Evolutionary conservation across 2,113 vertebrate genomes (phyloP).

Genomic region (Crotalus tigris): DNA sequence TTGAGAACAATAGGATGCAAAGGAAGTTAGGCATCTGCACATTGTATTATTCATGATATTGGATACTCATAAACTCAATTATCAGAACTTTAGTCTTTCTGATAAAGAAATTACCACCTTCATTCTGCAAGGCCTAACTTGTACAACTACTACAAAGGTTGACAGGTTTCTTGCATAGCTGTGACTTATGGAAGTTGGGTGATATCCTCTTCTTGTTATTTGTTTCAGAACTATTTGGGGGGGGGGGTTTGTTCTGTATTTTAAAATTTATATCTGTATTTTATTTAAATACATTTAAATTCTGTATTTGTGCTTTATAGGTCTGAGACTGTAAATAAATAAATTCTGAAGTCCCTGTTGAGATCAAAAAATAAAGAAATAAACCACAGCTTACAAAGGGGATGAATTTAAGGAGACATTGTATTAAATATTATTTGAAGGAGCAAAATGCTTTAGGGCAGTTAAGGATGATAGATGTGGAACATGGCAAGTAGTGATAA

Average conservation of each 20-base stretch:
- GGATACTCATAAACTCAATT: neutral
- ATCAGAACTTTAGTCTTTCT: neutral
- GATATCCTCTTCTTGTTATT: neutral
- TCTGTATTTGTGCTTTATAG: neutral
- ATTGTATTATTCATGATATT: neutral
- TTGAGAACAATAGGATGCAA: neutral
- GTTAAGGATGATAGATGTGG: neutral
- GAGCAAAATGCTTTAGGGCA: neutral
- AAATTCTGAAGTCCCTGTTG: neutral
- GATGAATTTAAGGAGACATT: neutral
- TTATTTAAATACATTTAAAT: neutral
- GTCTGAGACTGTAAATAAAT: neutral
- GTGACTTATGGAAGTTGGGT: neutral
- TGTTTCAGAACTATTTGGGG: neutral
- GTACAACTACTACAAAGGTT: neutral
- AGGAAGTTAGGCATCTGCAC: neutral
- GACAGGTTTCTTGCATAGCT: neutral
- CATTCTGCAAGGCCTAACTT: neutral
- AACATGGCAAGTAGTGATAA: neutral
- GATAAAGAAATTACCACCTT: neutral
- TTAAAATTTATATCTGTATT: neutral
- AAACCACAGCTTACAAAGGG: neutral
- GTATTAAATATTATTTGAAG: neutral
- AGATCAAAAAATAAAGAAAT: neutral
- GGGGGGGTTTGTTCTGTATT: neutral